phyloP scores from a whole-genome alignment of 2,888 invertebrate genomes.

The Euclidia mi region DNA sequence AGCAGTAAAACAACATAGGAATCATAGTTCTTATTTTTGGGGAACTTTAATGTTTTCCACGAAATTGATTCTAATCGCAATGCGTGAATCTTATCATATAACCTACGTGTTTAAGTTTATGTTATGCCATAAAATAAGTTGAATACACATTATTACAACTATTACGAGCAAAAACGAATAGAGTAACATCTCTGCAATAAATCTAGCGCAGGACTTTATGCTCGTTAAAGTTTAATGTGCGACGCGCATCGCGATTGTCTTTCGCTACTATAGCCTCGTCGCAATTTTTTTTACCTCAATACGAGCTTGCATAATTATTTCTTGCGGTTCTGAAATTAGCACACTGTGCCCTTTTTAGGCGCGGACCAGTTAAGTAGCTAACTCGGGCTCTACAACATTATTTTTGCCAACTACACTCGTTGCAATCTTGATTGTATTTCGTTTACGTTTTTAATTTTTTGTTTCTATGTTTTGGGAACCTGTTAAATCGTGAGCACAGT shows the following conservation, averaged over 20 bases:
- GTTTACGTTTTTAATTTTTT: slow-evolving; percentile 46
- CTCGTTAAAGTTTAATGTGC: slow-evolving; percentile 30
- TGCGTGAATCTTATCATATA: not conserved
- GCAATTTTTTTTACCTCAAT: slow-evolving; percentile 36
- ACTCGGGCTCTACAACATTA: slow-evolving; percentile 28
- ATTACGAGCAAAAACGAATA: slow-evolving; percentile 7
- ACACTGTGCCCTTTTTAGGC: slow-evolving; percentile 31
- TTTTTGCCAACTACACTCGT: slow-evolving; percentile 32
- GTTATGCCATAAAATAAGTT: slow-evolving; percentile 12
- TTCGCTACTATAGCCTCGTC: slow-evolving; percentile 33
- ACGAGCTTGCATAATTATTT: slow-evolving; percentile 31
- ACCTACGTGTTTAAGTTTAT: slow-evolving; percentile 5
- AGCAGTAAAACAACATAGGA: too few species aligned
- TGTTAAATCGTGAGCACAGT: slow-evolving; percentile 48
- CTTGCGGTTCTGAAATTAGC: slow-evolving; percentile 39
- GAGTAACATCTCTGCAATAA: slow-evolving; percentile 12
- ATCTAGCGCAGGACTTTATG: slow-evolving; percentile 24
- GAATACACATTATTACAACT: too few species aligned
- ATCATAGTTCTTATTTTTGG: too few species aligned
- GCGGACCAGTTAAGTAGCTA: slow-evolving; percentile 23
- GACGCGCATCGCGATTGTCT: slow-evolving; percentile 45
- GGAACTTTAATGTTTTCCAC: not conserved
- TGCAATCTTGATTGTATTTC: slow-evolving; percentile 55
- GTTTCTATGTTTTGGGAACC: slow-evolving; percentile 42
- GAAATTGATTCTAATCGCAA: not conserved